A percentile compares a stretch with the other conserved stretches of the same genome.
Conservation (phyloP, 2,888 invertebrate species). For the Stegana nigrithorax region DNA sequence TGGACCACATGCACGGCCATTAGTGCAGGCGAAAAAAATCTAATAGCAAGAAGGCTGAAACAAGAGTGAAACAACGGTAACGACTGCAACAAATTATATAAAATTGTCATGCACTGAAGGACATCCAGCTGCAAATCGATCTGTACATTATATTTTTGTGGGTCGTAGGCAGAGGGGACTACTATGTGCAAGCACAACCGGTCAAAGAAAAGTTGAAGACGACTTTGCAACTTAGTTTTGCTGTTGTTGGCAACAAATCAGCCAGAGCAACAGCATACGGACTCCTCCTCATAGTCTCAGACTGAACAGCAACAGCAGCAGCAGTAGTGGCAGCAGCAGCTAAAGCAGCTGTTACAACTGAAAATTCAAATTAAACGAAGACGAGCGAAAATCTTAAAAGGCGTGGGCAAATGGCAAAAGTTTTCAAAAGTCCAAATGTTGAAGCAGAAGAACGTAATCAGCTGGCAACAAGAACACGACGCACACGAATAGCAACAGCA, state of each 20-base stretch:
- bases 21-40: not conserved
- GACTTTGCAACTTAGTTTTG: too few relatives aligned
- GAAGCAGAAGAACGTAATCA: too few relatives aligned
- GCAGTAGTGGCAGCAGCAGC: too few relatives aligned
- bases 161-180: constrained; percentile 35
- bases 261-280: too few relatives aligned
- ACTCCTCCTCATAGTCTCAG: too few relatives aligned
- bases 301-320: too few relatives aligned
- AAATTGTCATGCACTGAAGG: constrained; percentile 59
- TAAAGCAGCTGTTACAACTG: too few relatives aligned
- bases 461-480: too few relatives aligned
- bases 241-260: too few relatives aligned
- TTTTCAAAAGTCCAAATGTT: constrained; percentile 42
- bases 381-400: constrained; percentile 25
- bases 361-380: not conserved
- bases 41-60: too few relatives aligned
- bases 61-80: constrained; percentile 29
- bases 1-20: not conserved
- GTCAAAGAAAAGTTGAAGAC: constrained; percentile 19
- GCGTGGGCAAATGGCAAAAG: constrained; percentile 46
- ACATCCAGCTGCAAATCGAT: too few relatives aligned
- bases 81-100: constrained; percentile 47
- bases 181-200: constrained; percentile 28
- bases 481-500: constrained; percentile 18
- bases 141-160: too few relatives aligned